A percentile compares a stretch with the other conserved stretches of the same genome.
Evolutionary conservation across 30 jellyfish, hydroid and myxozoan genomes (phyloP).

Genomic region (Turritopsis rubra): DNA sequence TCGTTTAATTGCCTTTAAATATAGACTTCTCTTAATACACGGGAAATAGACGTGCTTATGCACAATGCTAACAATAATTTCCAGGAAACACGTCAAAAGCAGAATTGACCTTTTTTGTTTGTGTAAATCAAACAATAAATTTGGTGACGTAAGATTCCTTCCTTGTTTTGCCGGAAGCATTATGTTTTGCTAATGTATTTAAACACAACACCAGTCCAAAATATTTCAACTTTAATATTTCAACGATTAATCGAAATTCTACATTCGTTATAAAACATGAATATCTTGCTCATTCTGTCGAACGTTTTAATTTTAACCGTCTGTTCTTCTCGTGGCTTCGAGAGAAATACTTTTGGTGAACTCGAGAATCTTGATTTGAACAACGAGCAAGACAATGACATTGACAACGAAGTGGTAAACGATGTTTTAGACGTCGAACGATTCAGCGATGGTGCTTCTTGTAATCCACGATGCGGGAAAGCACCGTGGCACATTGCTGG

Average conservation of each 20-base stretch:
- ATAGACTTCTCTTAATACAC: too few relatives aligned
- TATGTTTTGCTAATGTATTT: background rate
- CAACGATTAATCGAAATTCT: background rate
- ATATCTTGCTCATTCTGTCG: background rate
- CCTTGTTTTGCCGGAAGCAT: background rate
- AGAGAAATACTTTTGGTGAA: background rate
- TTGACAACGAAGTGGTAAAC: background rate
- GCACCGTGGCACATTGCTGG: conserved; percentile 22
- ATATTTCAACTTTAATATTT: background rate
- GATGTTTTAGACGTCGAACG: background rate
- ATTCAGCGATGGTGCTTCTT: background rate
- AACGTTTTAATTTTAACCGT: background rate
- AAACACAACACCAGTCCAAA: background rate
- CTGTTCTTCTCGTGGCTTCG: background rate
- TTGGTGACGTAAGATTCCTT: background rate
- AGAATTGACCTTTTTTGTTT: background rate
- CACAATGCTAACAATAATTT: too few relatives aligned
- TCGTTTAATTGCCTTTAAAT: too few relatives aligned
- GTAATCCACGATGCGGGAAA: conserved; percentile 18
- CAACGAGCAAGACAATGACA: background rate
- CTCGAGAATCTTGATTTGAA: background rate
- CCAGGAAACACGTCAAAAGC: background rate
- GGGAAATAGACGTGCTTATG: too few relatives aligned
- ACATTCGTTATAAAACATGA: background rate
- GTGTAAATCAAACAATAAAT: background rate